Conservation (phyloP, 2,888 invertebrate genomes). For the Drosophila leonis region DNA sequence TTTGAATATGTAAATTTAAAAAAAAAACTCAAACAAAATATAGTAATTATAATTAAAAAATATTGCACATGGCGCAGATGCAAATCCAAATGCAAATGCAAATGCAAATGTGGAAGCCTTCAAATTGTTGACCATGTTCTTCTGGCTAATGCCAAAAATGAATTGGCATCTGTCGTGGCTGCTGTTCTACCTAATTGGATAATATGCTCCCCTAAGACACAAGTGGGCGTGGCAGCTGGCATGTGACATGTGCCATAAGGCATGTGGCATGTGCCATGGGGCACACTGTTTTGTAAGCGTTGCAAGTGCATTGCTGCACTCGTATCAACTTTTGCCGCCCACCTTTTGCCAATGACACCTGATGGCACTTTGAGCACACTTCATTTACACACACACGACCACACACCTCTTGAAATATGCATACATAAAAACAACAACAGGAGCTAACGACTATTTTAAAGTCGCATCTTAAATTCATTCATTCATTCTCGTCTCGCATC, state of each 20-base stretch:
- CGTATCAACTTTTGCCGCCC: slow-evolving; percentile 22
- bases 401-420: slow-evolving; percentile 11
- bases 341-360: slow-evolving; percentile 60
- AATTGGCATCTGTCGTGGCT: slow-evolving; percentile 68
- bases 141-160: slow-evolving; percentile 45
- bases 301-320: slow-evolving; percentile 12
- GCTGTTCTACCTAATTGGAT: slow-evolving; percentile 68
- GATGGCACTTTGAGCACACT: slow-evolving; percentile 66
- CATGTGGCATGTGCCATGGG: background rate
- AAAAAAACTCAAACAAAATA: slow-evolving; percentile 49
- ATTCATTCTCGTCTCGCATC: slow-evolving; percentile 20
- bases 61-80: slow-evolving; percentile 62
- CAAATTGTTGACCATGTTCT: slow-evolving; percentile 30
- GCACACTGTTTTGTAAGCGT: background rate
- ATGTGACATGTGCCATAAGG: slow-evolving; percentile 8
- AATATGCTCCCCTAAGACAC: slow-evolving; percentile 61
- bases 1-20: slow-evolving; percentile 47
- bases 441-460: slow-evolving; percentile 23
- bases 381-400: slow-evolving; percentile 45
- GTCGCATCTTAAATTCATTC: slow-evolving; percentile 18
- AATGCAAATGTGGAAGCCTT: slow-evolving; percentile 11
- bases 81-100: slow-evolving; percentile 25
- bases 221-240: slow-evolving; percentile 28
- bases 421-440: slow-evolving; percentile 26
- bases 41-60: slow-evolving; percentile 63